Conservation (phyloP, 2,888 invertebrate species). For the Brachycybe producta region DNA sequence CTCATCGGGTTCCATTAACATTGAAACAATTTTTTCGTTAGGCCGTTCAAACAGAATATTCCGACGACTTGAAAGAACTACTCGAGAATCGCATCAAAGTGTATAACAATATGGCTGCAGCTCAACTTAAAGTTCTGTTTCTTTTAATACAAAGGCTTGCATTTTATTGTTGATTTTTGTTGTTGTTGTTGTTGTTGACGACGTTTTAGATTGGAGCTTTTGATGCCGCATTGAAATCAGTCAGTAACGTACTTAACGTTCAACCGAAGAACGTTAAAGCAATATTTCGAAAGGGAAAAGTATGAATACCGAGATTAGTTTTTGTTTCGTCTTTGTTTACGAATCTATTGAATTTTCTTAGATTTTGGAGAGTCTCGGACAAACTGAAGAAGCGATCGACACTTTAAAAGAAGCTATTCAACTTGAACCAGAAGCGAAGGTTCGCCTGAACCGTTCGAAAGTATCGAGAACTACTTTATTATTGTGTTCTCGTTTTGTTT, state of each 20-base stretch:
- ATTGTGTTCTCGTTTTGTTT: too few relatives aligned
- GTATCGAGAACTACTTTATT: not conserved
- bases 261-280: slow-evolving; percentile 85
- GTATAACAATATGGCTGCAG: slow-evolving; percentile 83
- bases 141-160: not conserved
- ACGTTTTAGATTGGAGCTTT: slow-evolving; percentile 50
- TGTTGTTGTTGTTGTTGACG: too few relatives aligned
- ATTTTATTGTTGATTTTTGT: too few relatives aligned
- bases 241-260: slow-evolving; percentile 65
- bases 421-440: slow-evolving; percentile 45
- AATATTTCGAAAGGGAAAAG: slow-evolving; percentile 68
- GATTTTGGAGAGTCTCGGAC: slow-evolving; percentile 54
- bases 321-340: too few relatives aligned
- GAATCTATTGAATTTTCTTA: too few relatives aligned
- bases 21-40: too few relatives aligned
- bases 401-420: slow-evolving; percentile 49
- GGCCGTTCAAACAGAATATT: too few relatives aligned
- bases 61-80: not conserved
- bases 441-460: too few relatives aligned
- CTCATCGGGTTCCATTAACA: too few relatives aligned
- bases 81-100: slow-evolving; percentile 64
- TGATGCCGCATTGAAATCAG: slow-evolving; percentile 69
- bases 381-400: slow-evolving; percentile 54
- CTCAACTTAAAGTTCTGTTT: slow-evolving; percentile 60
- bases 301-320: slow-evolving; percentile 23